A percentile compares a stretch with the other conserved stretches of the same genome.
phyloP scores from a whole-genome alignment of 2,888 invertebrate genomes.

The Limnephilus lunatus region DNA sequence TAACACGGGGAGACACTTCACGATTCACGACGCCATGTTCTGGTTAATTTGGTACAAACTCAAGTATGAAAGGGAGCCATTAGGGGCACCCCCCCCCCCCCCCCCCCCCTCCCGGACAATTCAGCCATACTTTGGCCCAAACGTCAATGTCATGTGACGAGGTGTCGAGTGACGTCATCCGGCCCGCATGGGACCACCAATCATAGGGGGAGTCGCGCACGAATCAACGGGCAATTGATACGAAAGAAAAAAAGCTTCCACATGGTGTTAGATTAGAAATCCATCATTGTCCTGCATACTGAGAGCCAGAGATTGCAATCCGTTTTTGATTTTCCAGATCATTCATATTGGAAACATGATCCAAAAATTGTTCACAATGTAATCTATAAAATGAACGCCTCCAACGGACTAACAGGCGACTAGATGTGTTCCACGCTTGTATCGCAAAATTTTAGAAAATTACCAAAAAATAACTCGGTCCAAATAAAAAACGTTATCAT shows the following conservation, averaged over 20 bases:
- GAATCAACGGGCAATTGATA: not conserved
- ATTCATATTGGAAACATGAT: too few relatives aligned
- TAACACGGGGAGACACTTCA: not conserved
- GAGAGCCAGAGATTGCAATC: too few relatives aligned
- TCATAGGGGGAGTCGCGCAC: not conserved
- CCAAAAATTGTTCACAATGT: too few relatives aligned
- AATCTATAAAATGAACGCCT: too few relatives aligned
- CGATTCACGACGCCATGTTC: not conserved
- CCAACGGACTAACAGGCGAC: too few relatives aligned
- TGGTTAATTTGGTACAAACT: not conserved
- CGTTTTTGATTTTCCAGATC: too few relatives aligned
- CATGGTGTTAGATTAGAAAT: too few relatives aligned
- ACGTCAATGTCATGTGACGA: not conserved
- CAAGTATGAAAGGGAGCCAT: conserved; percentile 2
- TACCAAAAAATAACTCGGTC: too few relatives aligned
- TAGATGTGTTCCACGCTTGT: too few relatives aligned
- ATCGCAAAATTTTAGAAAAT: too few relatives aligned
- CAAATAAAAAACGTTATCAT: too few relatives aligned
- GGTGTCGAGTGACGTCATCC: conserved; percentile 2
- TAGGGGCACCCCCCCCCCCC: not conserved
- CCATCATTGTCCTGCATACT: not conserved
- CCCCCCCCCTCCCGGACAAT: not conserved
- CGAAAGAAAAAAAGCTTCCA: not conserved
- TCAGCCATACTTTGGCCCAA: not conserved
- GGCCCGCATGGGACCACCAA: not conserved